These are phyloP conservation scores for Pangasius sanitwongsei DNA, from an alignment of 2,797 vertebrate species.

Conservation along the genomic window DNA sequence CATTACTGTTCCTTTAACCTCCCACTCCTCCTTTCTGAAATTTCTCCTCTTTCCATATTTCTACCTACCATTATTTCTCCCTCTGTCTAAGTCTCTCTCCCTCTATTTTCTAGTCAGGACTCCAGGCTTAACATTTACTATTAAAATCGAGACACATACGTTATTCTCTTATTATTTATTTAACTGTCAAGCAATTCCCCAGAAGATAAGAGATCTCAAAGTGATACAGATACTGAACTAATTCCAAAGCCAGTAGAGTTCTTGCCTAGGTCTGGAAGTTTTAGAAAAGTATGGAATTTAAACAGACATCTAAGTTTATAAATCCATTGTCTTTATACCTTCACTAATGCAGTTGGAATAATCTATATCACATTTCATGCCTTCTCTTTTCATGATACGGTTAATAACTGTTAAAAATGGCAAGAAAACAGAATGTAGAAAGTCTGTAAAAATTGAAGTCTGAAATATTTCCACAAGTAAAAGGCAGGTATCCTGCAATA, in stretches of 20 bases:
- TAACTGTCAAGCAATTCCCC: slow-evolving; percentile 61
- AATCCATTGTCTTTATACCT: neutral
- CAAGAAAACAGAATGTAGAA: neutral
- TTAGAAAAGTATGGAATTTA: neutral
- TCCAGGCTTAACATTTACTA: slow-evolving; percentile 52
- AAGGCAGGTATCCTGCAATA: neutral
- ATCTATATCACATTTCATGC: neutral
- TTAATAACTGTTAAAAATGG: neutral
- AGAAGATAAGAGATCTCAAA: slow-evolving; percentile 42
- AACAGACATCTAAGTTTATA: neutral
- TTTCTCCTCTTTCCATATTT: neutral
- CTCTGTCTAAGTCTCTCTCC: neutral
- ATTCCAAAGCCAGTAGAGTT: neutral
- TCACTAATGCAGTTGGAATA: neutral
- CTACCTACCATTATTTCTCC: slow-evolving; percentile 25
- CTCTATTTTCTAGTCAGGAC: slow-evolving; percentile 46
- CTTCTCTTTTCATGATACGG: neutral
- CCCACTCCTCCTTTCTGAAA: slow-evolving; percentile 1
- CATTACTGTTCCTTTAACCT: slow-evolving; percentile 26
- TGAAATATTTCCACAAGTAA: neutral
- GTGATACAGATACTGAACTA: neutral
- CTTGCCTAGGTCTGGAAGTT: neutral
- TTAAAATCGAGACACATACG: slow-evolving; percentile 13
- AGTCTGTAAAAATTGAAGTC: neutral
- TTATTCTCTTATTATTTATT: slow-evolving; percentile 56